Percentiles rank a stretch among this genome's conserved stretches.
Conservation (phyloP, 2,113 vertebrate genomes). For the Phylloscopus trochiloides region DNA sequence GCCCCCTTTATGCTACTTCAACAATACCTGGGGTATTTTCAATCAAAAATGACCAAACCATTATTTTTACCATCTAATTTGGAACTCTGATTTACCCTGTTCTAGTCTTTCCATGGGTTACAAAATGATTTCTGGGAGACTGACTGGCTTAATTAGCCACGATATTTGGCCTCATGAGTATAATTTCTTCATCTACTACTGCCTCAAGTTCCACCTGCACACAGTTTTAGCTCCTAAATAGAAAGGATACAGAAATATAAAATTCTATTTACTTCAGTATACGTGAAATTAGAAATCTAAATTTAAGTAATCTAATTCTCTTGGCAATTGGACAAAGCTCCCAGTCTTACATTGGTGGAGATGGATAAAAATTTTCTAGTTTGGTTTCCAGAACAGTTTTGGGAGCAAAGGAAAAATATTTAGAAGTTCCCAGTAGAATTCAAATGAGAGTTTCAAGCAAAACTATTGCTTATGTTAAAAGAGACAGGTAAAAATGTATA, state of each 20-base stretch:
- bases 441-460: background rate
- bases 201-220: background rate
- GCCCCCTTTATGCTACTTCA: background rate
- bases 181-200: background rate
- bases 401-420: background rate
- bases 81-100: background rate
- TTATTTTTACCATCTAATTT: background rate
- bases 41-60: background rate
- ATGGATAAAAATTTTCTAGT: background rate
- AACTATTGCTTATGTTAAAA: background rate
- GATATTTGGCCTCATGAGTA: background rate
- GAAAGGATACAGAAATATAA: background rate
- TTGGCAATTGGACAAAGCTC: background rate
- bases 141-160: background rate
- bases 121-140: background rate
- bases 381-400: background rate
- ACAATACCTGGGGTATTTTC: background rate
- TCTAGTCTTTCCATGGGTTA: background rate
- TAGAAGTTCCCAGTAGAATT: background rate
- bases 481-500: background rate
- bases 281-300: background rate
- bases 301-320: slow-evolving; percentile 5
- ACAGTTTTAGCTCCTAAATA: background rate
- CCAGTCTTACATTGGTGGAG: background rate
- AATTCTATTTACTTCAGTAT: background rate